phyloP scores from a whole-genome alignment of 2,113 vertebrate species.

The Erythrolamprus reginae region DNA sequence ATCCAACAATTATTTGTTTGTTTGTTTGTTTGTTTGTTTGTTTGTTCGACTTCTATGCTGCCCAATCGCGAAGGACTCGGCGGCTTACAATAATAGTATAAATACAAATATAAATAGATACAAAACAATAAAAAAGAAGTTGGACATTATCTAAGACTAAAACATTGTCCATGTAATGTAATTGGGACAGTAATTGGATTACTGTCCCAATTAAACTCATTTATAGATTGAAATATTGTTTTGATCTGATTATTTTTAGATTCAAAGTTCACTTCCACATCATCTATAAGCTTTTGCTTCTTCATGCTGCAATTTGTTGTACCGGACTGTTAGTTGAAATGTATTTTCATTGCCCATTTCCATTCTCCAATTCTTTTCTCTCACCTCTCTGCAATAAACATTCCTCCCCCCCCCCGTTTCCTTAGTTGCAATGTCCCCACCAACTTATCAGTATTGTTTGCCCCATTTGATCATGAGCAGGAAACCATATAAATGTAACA shows the following conservation, averaged over 20 bases:
- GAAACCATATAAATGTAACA: constrained; percentile 43
- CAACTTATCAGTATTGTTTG: rapidly evolving
- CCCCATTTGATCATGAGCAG: constrained; percentile 31
- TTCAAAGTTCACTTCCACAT: not conserved
- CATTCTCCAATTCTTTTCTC: not conserved
- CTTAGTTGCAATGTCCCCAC: not conserved
- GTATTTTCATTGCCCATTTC: not conserved
- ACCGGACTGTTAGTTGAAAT: not conserved
- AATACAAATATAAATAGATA: too few relatives aligned
- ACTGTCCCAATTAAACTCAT: not conserved
- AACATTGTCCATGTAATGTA: too few relatives aligned
- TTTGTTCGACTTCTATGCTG: too few relatives aligned
- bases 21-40: too few relatives aligned
- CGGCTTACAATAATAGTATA: too few relatives aligned
- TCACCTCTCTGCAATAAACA: not conserved
- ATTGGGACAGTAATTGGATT: too few relatives aligned
- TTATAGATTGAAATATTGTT: not conserved
- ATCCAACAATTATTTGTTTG: too few relatives aligned
- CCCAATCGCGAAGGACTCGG: too few relatives aligned
- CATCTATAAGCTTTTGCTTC: not conserved
- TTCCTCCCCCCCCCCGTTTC: not conserved
- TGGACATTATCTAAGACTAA: too few relatives aligned
- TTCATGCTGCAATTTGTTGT: not conserved
- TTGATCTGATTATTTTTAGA: not conserved
- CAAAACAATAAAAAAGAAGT: too few relatives aligned